A percentile compares a stretch with the other conserved stretches of the same genome.
phyloP scores from a whole-genome alignment of 2,888 invertebrate genomes.

The Tetramorium bicarinatum region DNA sequence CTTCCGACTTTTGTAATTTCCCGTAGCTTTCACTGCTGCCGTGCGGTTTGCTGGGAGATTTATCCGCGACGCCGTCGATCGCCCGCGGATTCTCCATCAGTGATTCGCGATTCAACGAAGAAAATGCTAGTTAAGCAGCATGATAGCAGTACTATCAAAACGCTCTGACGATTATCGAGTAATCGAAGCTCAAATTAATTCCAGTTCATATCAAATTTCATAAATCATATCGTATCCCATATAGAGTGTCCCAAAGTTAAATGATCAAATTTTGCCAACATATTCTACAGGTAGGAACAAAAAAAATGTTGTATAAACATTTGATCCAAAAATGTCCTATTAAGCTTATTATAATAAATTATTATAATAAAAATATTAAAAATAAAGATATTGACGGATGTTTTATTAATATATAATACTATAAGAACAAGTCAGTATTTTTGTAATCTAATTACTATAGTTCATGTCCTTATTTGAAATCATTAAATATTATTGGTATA shows the following conservation, averaged over 20 bases:
- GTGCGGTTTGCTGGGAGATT: slow-evolving; percentile 67
- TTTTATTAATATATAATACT: background rate
- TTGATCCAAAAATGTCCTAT: background rate
- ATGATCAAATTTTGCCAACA: background rate
- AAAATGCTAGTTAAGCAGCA: slow-evolving; percentile 39
- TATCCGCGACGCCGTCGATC: slow-evolving; percentile 68
- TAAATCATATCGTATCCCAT: background rate
- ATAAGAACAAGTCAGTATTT: background rate
- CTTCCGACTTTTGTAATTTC: slow-evolving; percentile 86
- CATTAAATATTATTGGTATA: background rate
- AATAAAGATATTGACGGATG: background rate
- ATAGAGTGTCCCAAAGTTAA: background rate
- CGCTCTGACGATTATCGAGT: slow-evolving; percentile 5
- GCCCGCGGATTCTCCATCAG: slow-evolving; percentile 54
- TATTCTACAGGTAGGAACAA: background rate
- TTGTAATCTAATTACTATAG: background rate
- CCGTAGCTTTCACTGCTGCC: slow-evolving; percentile 81
- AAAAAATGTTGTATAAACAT: background rate
- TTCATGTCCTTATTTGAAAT: background rate
- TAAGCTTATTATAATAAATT: background rate
- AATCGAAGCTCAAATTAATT: background rate
- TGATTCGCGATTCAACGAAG: slow-evolving; percentile 59
- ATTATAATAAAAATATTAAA: background rate
- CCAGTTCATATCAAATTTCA: background rate
- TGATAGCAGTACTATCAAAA: background rate